phyloP scores from a whole-genome alignment of 2,113 vertebrate genomes.

The Datnioides undecimradiatus region DNA sequence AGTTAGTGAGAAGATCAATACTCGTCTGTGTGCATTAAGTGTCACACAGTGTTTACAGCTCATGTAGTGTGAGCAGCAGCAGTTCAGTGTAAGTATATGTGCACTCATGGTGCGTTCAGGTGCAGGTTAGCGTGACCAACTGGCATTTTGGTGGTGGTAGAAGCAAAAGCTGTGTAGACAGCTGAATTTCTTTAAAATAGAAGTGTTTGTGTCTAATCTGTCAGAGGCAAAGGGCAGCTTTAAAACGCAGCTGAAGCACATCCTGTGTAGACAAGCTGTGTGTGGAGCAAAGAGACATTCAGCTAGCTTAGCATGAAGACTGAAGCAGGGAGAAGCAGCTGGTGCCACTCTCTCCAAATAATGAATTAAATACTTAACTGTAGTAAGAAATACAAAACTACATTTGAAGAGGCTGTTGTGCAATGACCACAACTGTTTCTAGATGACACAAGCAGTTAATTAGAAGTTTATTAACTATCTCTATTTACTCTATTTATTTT shows the following conservation, averaged over 20 bases:
- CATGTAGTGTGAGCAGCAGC: background rate
- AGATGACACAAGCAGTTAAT: background rate
- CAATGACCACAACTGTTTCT: too few relatives aligned
- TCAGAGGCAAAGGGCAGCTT: background rate
- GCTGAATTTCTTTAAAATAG: background rate
- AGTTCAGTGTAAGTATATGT: background rate
- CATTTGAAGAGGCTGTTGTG: too few relatives aligned
- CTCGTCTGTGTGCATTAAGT: background rate
- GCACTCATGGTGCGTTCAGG: background rate
- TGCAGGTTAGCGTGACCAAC: background rate
- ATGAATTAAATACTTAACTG: background rate
- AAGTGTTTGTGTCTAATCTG: background rate
- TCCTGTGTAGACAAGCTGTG: background rate
- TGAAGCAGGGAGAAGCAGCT: background rate
- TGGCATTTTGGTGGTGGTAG: background rate
- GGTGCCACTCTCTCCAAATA: background rate
- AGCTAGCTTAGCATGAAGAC: background rate
- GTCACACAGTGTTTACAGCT: background rate
- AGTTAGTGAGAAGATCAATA: background rate
- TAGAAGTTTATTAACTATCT: background rate
- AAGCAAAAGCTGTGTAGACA: background rate
- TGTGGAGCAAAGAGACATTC: background rate
- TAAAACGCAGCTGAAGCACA: background rate
- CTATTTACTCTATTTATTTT: background rate
- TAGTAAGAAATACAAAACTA: too few relatives aligned